A percentile compares a stretch with the other conserved stretches of the same genome.
Conservation (phyloP, 1,140 invertebrate genomes). For the Drosophila miranda region DNA sequence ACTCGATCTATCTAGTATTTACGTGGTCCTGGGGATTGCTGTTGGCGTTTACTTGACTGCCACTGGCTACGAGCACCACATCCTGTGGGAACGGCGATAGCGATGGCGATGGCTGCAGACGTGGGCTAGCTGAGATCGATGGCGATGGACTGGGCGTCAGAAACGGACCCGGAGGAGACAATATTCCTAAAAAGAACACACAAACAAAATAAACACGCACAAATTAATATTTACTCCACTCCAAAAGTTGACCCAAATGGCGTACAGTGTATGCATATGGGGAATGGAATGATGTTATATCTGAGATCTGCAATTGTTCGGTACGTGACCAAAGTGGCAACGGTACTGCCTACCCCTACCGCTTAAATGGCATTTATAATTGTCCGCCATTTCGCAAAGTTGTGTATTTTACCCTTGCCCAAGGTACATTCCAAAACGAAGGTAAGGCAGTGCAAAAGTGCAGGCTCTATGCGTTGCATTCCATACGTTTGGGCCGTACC, state of each 20-base stretch:
- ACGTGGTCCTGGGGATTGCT: slow-evolving; percentile 81
- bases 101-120: slow-evolving; percentile 82
- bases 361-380: slow-evolving; percentile 33
- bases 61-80: slow-evolving; percentile 82
- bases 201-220: slow-evolving; percentile 5
- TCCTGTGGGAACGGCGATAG: slow-evolving; percentile 82
- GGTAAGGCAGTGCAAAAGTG: no score
- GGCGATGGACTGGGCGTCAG: slow-evolving; percentile 82
- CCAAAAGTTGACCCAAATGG: slow-evolving; percentile 38
- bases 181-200: slow-evolving; percentile 76
- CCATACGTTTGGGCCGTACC: no score
- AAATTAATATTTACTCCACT: slow-evolving; percentile 30
- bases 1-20: slow-evolving; percentile 17
- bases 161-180: slow-evolving; percentile 83
- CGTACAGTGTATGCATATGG: neutral
- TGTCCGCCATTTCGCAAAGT: slow-evolving; percentile 44
- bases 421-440: no score
- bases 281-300: slow-evolving; percentile 8
- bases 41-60: slow-evolving; percentile 79
- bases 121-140: slow-evolving; percentile 82
- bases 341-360: slow-evolving; percentile 33
- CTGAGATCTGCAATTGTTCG: slow-evolving; percentile 34
- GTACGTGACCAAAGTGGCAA: slow-evolving; percentile 51
- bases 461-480: no score
- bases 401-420: slow-evolving; percentile 31